A percentile compares a stretch with the other conserved stretches of the same genome.
phyloP scores from a whole-genome alignment of 2,888 invertebrate species.

The Noctua janthina region DNA sequence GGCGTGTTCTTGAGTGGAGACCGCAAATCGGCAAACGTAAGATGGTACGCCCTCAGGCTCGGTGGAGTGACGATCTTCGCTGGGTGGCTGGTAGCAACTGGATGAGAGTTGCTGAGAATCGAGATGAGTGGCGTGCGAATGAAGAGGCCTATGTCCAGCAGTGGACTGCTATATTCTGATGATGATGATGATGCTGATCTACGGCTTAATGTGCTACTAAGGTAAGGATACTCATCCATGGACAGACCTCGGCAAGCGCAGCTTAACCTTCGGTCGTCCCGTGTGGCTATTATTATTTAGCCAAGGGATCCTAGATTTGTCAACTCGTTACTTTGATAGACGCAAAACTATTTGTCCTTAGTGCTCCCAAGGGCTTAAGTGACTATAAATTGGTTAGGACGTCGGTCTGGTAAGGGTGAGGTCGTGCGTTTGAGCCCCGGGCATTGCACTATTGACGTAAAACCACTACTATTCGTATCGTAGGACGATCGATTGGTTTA shows the following conservation, averaged over 20 bases:
- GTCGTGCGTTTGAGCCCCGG: constrained; percentile 15
- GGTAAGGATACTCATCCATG: neutral
- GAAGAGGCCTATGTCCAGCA: too few species aligned
- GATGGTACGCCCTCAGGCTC: too few species aligned
- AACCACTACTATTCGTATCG: neutral
- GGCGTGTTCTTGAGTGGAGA: too few species aligned
- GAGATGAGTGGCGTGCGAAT: too few species aligned
- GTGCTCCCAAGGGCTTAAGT: constrained; percentile 20
- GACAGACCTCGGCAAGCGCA: neutral
- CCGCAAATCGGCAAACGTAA: too few species aligned
- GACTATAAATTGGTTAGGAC: constrained; percentile 26
- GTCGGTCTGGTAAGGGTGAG: neutral
- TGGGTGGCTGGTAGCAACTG: too few species aligned
- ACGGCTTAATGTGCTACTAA: neutral
- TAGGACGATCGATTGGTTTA: neutral
- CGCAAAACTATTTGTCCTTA: constrained; percentile 35
- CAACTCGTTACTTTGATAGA: constrained; percentile 43
- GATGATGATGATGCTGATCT: neutral
- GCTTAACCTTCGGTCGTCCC: neutral
- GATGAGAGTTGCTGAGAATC: too few species aligned
- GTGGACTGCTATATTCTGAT: too few species aligned
- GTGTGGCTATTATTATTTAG: neutral
- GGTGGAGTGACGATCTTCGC: too few species aligned
- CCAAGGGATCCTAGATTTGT: constrained; percentile 16
- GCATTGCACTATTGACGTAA: constrained; percentile 12